Conservation (phyloP, 92 coral and sea anemone species). For the Porites lobata region DNA sequence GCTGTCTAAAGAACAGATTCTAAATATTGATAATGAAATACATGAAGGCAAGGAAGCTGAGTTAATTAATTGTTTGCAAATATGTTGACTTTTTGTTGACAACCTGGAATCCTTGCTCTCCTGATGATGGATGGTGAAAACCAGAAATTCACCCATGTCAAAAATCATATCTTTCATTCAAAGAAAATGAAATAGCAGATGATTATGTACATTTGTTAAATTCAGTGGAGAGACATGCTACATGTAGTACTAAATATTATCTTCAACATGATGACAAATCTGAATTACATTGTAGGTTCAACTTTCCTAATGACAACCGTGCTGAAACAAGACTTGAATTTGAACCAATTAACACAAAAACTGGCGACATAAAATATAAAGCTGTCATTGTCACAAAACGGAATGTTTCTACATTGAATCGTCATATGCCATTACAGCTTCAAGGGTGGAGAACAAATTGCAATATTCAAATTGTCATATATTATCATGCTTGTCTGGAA, state of each 20-base stretch:
- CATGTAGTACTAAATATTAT: conserved; percentile 73
- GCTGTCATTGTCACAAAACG: conserved; percentile 58
- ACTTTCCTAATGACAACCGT: conserved; percentile 68
- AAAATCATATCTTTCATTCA: conserved; percentile 58
- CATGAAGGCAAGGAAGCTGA: conserved; percentile 65
- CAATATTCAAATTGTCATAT: conserved; percentile 63
- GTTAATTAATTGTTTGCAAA: conserved; percentile 62
- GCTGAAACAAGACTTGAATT: conserved; percentile 49
- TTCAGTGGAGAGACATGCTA: conserved; percentile 70
- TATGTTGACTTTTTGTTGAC: conserved; percentile 77
- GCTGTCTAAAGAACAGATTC: conserved; percentile 35
- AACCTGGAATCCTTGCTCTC: conserved; percentile 84
- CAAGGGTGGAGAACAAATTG: conserved; percentile 79
- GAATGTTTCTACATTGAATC: conserved; percentile 68
- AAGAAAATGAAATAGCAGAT: conserved; percentile 33
- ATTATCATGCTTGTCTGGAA: conserved; percentile 71
- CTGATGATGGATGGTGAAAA: conserved; percentile 81
- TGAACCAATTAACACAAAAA: conserved; percentile 60
- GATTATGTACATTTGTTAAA: conserved; percentile 75
- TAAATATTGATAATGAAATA: conserved; percentile 43
- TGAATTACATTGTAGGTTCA: conserved; percentile 53
- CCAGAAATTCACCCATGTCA: conserved; percentile 80
- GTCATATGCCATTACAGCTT: conserved; percentile 59
- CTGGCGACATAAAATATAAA: conserved; percentile 50
- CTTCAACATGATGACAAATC: conserved; percentile 37